These are phyloP conservation scores for Calycopis cecrops DNA, from an alignment of 1,140 invertebrate species.

Conservation along the genomic window DNA sequence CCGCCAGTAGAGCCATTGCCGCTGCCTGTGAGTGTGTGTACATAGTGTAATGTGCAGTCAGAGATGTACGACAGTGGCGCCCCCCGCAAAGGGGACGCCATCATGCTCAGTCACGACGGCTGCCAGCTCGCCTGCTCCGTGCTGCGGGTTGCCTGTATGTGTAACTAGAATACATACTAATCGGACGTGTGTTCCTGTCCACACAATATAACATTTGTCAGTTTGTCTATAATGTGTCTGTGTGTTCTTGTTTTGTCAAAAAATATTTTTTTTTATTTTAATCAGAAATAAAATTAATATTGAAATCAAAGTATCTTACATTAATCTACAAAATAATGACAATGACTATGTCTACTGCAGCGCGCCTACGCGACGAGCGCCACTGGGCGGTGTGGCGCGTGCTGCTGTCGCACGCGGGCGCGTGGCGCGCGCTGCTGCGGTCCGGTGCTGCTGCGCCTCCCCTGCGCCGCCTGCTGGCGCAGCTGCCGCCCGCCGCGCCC, in stretches of 20 bases:
- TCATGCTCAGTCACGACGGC: constrained; percentile 47
- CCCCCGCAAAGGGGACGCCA: constrained; percentile 50
- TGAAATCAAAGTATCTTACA: no score
- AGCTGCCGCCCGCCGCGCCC: constrained; percentile 33
- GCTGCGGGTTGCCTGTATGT: constrained; percentile 50
- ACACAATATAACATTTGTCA: no score
- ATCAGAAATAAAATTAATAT: no score
- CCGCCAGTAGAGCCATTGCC: constrained; percentile 47
- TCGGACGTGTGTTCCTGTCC: no score
- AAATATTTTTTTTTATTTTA: no score
- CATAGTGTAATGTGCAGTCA: constrained; percentile 30
- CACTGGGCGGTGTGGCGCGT: constrained; percentile 64
- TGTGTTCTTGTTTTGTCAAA: no score
- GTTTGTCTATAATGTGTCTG: no score
- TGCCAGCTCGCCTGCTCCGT: constrained; percentile 44
- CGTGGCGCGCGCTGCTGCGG: constrained; percentile 49
- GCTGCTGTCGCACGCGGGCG: constrained; percentile 49
- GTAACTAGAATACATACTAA: no score
- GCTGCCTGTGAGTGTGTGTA: constrained; percentile 43
- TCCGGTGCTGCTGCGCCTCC: constrained; percentile 37
- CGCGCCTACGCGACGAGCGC: constrained; percentile 40
- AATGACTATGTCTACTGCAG: constrained; percentile 23
- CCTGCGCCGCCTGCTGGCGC: constrained; percentile 34
- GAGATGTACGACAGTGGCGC: constrained; percentile 42
- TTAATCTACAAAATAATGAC: not conserved